Evolutionary conservation across 1,140 invertebrate genomes (phyloP), one percentile per base, ranked within the genome.

Genomic region (Atopsyche davidsoni): DNA sequence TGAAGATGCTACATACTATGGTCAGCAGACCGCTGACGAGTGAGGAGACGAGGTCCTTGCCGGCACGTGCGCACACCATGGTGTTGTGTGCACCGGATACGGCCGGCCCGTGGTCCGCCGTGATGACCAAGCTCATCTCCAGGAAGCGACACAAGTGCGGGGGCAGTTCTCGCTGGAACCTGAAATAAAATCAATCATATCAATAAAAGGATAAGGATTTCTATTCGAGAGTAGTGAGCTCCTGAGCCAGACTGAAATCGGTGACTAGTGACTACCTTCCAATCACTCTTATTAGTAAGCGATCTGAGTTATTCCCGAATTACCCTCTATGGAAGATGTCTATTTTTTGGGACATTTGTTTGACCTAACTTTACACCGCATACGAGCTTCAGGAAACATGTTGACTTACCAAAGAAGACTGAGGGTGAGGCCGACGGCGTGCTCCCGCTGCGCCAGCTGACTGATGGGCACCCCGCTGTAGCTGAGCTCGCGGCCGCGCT

Each of bases 401-500:
- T n/a, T n/a, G n/a, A 61, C 64, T 66, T 13, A 74, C 97, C 97
- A 99, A 2, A 99, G 74, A 28, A 99, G 71, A 19, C 92, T 93
- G 38, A 99, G 87, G 2, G 98, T 96, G 19, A 96, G 96, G 16
- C 97, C 97, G 54, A 99, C 92, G 16, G 97, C 96, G 51, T 99
- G 81, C 59, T 89, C 85, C 62, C 87, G 81, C 61, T 89, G 88
- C 6, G 91, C 67, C 11, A 92, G 92, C 60, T 96, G 90, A 38
- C 91, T 96, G 61, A 99, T 98, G 17, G 96, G 96, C 78, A 99
- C 96, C 11, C 96, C 97, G 48, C 96, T 95, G 75, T 99, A 99
- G 16, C 95, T 76, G 14, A 99, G 75, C 72, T 99, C 97, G 64
- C 98, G 94, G 4, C 97, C 97, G 60, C 97, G 78, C 72, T 99